Evolutionary conservation across 1,140 invertebrate species (phyloP), one percentile per base, ranked within the genome.

Genomic region (Hyposmocoma kahamanoa): DNA sequence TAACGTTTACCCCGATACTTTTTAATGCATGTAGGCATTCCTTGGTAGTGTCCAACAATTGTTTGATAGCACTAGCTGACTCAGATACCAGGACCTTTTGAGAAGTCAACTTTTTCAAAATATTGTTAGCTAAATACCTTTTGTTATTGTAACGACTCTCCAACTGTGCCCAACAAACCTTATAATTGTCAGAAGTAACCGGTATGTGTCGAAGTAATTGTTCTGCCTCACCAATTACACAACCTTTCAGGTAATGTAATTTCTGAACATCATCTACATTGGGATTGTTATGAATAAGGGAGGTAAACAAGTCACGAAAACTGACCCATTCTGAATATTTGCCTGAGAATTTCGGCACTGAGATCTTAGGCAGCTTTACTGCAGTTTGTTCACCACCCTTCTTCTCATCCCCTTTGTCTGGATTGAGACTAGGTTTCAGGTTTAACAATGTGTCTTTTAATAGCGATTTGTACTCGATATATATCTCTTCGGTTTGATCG

Each of bases 201-300:
- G 13, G 13, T 8, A 24, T 19, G 19, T 44, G 8, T 19, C 18
- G 11, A 10, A 44, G 19, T 44, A 44, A 17, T 11, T 9, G 11
- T 30, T 44, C 42, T 19, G 42, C 42, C 17, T 44, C 42, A 18
- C 42, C 38, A 10, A 10, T 41, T 20, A 41, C 8, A 10, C 18
- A 11, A 41, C 19, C n/a, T 13, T 50, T 56, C 32, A 56, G 22
- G 24, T 53, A 53, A 24, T 53, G 39, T 13, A 47, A 19, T 39
- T 53, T 53, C 21, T 56, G 48, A 8, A 56, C 48, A 32, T 50
- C 22, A 43, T 18, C 42, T 22, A 55, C 11, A 5, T 32, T 3
- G 3, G 21, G 8, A 18, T 55, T 50, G 1, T 41, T 28, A 20
- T 56, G 36, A n/a, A 56, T 24, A 13, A 56, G 22, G 13, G 53